Percentiles rank a stretch among this genome's conserved stretches.
phyloP scores from a whole-genome alignment of 2,797 vertebrate species.

The Fringilla coelebs region DNA sequence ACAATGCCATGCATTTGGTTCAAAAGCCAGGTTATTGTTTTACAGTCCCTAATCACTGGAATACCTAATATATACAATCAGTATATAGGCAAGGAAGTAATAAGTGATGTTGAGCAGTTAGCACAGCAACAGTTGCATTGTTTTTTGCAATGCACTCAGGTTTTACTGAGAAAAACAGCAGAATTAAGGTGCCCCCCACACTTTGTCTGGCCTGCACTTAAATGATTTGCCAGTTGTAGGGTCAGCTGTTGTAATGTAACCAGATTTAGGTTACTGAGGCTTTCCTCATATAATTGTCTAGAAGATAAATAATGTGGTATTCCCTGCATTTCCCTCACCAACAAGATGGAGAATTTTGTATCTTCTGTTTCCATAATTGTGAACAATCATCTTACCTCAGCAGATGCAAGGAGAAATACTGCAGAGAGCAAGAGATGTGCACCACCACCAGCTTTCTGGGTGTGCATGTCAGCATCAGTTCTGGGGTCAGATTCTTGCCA shows the following conservation, averaged over 20 bases:
- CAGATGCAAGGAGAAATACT: not conserved
- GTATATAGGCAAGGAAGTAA: not conserved
- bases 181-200: not conserved
- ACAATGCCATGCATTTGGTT: not conserved
- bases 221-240: not conserved
- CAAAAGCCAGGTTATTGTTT: not conserved
- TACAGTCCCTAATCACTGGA: not conserved
- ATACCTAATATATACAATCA: not conserved
- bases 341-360: not conserved
- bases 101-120: not conserved
- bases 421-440: not conserved
- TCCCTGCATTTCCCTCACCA: not conserved
- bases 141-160: not conserved
- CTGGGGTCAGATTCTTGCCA: not conserved
- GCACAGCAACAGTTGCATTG: not conserved
- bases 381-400: not conserved
- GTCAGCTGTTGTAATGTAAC: not conserved
- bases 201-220: not conserved
- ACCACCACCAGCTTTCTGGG: not conserved
- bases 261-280: not conserved
- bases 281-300: not conserved
- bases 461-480: not conserved
- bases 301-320: not conserved
- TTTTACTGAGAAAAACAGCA: not conserved
- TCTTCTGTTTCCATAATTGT: not conserved